phyloP scores from a whole-genome alignment of 1,140 invertebrate species.

The Leucophenga varia region DNA sequence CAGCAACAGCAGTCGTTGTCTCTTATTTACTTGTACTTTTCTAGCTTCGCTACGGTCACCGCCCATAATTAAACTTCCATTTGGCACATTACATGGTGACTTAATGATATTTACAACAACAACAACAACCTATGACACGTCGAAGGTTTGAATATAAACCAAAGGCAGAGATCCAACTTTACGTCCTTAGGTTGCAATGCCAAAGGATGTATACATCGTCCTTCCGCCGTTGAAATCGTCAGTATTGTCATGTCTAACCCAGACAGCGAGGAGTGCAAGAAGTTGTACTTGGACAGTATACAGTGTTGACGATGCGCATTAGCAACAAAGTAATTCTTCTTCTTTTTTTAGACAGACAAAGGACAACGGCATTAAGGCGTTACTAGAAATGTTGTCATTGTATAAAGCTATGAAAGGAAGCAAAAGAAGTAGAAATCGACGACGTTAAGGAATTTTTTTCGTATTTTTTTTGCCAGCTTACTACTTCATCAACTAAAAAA shows the following conservation, averaged over 20 bases:
- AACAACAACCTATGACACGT: slow-evolving; percentile 20
- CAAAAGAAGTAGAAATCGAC: not conserved
- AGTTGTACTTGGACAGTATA: too few species aligned
- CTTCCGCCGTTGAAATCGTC: not conserved
- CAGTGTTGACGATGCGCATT: too few species aligned
- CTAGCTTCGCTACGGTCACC: slow-evolving; percentile 11
- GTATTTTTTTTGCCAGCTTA: not conserved
- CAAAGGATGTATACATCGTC: slow-evolving; percentile 24
- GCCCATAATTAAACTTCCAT: slow-evolving; percentile 43
- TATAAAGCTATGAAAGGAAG: not conserved
- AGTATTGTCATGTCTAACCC: not conserved
- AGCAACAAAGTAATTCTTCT: too few species aligned
- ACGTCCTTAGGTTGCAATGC: slow-evolving; percentile 14
- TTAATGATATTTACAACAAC: slow-evolving; percentile 46
- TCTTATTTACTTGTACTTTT: slow-evolving; percentile 16
- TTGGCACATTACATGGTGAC: slow-evolving; percentile 39
- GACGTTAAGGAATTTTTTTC: not conserved
- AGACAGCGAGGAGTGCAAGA: not conserved
- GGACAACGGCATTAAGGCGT: too few species aligned
- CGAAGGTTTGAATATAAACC: slow-evolving; percentile 6
- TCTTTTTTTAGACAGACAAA: not conserved
- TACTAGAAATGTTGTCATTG: too few species aligned
- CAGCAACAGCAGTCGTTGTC: too few species aligned
- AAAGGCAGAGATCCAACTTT: slow-evolving; percentile 9
- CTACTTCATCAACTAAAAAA: not conserved